Base-by-base conservation (phyloP, 2,888 invertebrate genomes). In the Stegana nigrithorax region DNA sequence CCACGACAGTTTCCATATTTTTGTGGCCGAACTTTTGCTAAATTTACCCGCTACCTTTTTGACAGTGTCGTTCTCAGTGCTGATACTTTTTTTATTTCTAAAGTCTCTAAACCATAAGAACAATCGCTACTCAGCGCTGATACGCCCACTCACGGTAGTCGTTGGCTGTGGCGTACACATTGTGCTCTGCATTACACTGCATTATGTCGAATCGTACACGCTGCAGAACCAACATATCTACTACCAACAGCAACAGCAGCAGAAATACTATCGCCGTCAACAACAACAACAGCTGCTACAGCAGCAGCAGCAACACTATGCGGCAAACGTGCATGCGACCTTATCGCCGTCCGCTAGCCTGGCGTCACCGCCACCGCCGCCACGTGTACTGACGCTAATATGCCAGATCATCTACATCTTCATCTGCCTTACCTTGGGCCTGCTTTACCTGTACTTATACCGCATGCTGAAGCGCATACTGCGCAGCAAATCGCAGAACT, bases 341-440 rank as follows among this genome's bases (percentile, higher is more conserved):
- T 61, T 69, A 53, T 62, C 70, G 60, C 62, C 75, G 19, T 59
- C 76, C 42, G 63, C 73, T 2, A 71, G 66, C 58, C 39, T 77
- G 23, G 68, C 82, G 2, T 74, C 78, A 53, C 71, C 81, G 53
- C 71, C 81, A 17, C 80, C 83, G 50, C 85, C 85, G 3, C 86
- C 85, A 0, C 77, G 89, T 75, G 89, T 93, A 69, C 87, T 93
- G 71, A 91, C 92, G 68, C 87, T 93, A 63, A 91, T 94, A 61
- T 94, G 93, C 84, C 93, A 93, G 86, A 92, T 94, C 76, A 91
- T 95, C 78, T 96, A 94, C 84, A 92, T 96, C 66, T 88, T 95
- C 75, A 90, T 95, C 74, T 93, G 95, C 73, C 90, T 95, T 64
- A 91, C 93, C 4, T 87, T 97, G 59, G 95, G 95, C 0, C 86